Conservation (phyloP, 2,113 vertebrate genomes). For the Rhadina sibilatrix region DNA sequence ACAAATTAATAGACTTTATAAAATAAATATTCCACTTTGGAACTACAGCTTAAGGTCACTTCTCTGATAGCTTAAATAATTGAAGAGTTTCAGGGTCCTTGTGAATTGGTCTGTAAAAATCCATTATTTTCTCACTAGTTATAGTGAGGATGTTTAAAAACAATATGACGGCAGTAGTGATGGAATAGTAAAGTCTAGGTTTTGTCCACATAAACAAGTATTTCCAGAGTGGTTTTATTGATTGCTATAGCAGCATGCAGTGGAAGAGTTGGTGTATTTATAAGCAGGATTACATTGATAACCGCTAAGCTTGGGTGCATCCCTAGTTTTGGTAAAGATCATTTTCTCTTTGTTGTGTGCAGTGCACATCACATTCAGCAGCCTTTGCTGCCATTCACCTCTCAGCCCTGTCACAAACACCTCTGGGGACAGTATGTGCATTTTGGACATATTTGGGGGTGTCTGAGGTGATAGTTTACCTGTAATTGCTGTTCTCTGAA, state of each 20-base stretch:
- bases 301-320: neutral
- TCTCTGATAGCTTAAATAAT: neutral
- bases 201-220: neutral
- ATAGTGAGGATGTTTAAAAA: neutral
- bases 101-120: constrained; percentile 17
- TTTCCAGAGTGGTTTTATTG: neutral
- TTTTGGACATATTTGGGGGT: neutral
- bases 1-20: neutral
- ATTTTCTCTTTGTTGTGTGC: neutral
- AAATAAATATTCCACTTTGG: neutral
- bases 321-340: neutral
- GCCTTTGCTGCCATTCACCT: neutral
- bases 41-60: neutral
- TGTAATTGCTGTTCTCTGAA: neutral
- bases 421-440: neutral
- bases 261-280: neutral
- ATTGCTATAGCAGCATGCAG: neutral
- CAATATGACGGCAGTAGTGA: neutral
- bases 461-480: neutral
- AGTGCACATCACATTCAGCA: neutral
- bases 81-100: neutral
- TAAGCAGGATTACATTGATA: neutral
- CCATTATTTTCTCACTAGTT: neutral
- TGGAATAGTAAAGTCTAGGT: neutral
- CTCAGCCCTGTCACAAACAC: neutral